Percentiles rank a stretch among this genome's conserved stretches.
Conservation (phyloP, 2,888 invertebrate species). For the Lithophane ornitopus region DNA sequence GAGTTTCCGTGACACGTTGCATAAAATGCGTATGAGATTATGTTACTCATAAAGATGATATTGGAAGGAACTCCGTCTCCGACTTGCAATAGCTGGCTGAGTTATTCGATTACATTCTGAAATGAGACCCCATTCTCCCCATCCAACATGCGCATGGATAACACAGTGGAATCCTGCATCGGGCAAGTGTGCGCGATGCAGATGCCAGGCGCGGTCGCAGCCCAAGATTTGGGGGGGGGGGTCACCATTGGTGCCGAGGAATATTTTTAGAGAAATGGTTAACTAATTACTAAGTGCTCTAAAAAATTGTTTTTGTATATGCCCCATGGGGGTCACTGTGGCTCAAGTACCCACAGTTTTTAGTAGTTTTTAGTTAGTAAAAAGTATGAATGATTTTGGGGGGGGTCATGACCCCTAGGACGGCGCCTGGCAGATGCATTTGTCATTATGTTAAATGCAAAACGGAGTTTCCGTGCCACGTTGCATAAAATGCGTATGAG, state of each 20-base stretch:
- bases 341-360: no score
- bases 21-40: conserved; percentile 40
- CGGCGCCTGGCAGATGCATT: not conserved
- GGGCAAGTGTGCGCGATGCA: not conserved
- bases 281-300: no score
- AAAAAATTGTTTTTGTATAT: no score
- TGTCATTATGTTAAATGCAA: not conserved
- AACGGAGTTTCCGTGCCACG: conserved; percentile 37
- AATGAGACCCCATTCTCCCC: not conserved
- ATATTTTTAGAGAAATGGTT: no score
- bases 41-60: conserved; percentile 18
- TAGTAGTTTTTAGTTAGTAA: no score
- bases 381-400: no score
- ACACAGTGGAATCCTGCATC: not conserved
- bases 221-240: no score
- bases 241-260: no score
- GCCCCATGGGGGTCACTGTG: no score
- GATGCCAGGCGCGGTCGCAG: no score
- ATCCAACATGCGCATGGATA: not conserved
- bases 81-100: not conserved
- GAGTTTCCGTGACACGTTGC: conserved; percentile 44
- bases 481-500: conserved; percentile 46
- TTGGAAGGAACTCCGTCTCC: not conserved
- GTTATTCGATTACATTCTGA: not conserved
- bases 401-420: no score